Evolutionary conservation across 53 echinoderm and acorn worm genomes (phyloP).

Genomic region (Luidia sarsii): DNA sequence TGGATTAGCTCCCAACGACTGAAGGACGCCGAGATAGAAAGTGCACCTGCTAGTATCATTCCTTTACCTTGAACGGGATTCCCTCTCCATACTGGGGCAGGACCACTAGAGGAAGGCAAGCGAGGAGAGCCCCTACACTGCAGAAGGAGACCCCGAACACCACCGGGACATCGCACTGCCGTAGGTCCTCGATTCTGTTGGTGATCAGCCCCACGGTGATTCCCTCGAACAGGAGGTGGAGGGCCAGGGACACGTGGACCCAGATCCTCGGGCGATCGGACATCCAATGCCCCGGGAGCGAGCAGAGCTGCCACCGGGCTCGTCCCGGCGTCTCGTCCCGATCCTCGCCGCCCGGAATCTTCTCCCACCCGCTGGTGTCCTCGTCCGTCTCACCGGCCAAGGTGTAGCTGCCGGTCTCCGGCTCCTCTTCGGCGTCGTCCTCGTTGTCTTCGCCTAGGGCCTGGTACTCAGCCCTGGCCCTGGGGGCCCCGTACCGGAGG

Average conservation of each 20-base stretch:
- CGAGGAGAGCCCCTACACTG: conserved; percentile 11
- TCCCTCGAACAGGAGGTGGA: background rate
- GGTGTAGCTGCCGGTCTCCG: no score
- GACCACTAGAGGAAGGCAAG: conserved; percentile 48
- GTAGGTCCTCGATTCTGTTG: conserved; percentile 28
- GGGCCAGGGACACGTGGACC: background rate
- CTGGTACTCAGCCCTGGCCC: background rate
- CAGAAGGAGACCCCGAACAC: conserved; percentile 1
- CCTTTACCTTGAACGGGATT: conserved; percentile 56
- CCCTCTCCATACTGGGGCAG: conserved; percentile 52
- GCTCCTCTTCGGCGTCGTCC: background rate
- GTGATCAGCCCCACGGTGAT: conserved; percentile 38
- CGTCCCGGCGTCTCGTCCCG: no score
- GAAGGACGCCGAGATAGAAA: no score
- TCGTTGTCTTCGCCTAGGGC: background rate
- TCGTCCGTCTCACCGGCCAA: background rate
- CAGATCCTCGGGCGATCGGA: background rate
- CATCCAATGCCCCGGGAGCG: background rate
- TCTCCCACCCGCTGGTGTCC: background rate
- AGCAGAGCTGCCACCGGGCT: background rate
- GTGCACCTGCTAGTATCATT: no score
- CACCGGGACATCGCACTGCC: conserved; percentile 11
- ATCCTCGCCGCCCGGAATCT: no score
- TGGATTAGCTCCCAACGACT: no score
- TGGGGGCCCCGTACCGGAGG: conserved; percentile 34